Evolutionary conservation across 2,888 invertebrate genomes (phyloP), one percentile per base, ranked within the genome.

Genomic region (Andrena marginata): DNA sequence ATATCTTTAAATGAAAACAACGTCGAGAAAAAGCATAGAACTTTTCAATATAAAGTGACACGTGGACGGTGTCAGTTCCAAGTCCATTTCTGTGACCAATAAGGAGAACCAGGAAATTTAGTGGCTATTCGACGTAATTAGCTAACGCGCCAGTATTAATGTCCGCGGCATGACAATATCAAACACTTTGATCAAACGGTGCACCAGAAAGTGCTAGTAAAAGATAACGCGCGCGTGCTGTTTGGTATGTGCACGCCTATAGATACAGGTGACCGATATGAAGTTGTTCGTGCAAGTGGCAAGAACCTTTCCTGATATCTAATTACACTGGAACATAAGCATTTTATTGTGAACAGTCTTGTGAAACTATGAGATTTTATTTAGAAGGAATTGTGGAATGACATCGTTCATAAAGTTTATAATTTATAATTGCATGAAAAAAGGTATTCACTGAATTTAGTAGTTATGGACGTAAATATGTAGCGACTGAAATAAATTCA

Each of bases 91-190:
- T 35, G 23, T 5, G 54, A 31, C 51, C 23, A 33, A 29, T 70
- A 29, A 72, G 51, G 48, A 63, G n/a, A 51, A 49, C 29, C n/a
- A 63, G 33, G 51, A 63, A 72, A 63, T 63, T 63, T 62, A 72
- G 7, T 63, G 54, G 16, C 33, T 49, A 31, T 63, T 26, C 49
- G 51, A 51, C 31, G 31, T 62, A 71, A 71, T 72, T 63, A 63
- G 72, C 33, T 31, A 49, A 54, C 54, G 33, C 26, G 72, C 49
- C 20, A 26, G 51, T 26, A 49, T 63, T 63, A 72, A 72, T 63
- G 29, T 33, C 26, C 49, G 13, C 6, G 35, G 13, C 69, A 26
- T 48, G 69, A 48, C 20, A 20, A 35, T 54, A 62, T 72, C 51
- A 31, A 63, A 35, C 63, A 48, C 5, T 63, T 72, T 35, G 33